A percentile compares a stretch with the other conserved stretches of the same genome.
Conservation (phyloP, 2,797 vertebrate genomes). For the Podargus strigoides region DNA sequence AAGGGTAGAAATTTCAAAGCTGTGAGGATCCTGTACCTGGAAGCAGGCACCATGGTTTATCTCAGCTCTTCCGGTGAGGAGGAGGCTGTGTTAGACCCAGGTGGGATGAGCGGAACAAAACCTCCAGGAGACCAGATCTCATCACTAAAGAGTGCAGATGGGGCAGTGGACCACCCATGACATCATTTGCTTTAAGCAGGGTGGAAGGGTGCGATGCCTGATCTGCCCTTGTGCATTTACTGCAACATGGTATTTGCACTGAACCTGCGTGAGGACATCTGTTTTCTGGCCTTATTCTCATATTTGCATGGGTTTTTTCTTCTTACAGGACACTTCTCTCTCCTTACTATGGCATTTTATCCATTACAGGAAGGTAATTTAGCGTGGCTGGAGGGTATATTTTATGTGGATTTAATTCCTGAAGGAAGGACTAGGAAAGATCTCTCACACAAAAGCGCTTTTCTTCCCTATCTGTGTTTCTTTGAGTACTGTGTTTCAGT, state of each 20-base stretch:
- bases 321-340: not conserved
- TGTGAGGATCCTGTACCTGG: not conserved
- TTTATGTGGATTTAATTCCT: constrained; percentile 15
- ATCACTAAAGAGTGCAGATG: not conserved
- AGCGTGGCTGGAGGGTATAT: not conserved
- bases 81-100: not conserved
- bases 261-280: not conserved
- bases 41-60: not conserved
- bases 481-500: not conserved
- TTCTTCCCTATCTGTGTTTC: not conserved
- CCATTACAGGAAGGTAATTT: not conserved
- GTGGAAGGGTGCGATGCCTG: rapidly evolving
- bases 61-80: not conserved
- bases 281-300: not conserved
- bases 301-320: not conserved
- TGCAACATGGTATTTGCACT: not conserved
- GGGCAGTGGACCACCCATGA: not conserved
- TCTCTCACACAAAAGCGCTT: not conserved
- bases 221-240: not conserved
- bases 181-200: not conserved
- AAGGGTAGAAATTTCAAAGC: not conserved
- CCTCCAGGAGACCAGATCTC: not conserved
- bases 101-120: not conserved
- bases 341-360: not conserved
- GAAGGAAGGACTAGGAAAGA: not conserved